Evolutionary conservation across 2,113 vertebrate species (phyloP).

Genomic region (Pycnonotus jocosus): DNA sequence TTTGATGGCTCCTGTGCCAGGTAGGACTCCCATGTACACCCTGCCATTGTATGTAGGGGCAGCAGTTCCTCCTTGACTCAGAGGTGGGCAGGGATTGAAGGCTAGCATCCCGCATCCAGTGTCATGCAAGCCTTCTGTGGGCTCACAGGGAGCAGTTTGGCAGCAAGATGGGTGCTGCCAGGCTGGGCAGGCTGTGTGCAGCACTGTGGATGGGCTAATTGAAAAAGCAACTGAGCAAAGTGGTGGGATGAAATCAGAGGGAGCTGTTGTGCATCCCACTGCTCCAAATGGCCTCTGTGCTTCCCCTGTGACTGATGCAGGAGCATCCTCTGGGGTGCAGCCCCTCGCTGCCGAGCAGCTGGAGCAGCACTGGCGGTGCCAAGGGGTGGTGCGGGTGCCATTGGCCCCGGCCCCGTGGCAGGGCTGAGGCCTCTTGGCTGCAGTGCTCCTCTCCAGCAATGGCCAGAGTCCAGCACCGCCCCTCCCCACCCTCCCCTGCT

Average conservation of each 20-base stretch:
- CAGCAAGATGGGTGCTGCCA: background rate
- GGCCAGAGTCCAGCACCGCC: slow-evolving; percentile 30
- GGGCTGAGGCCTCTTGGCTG: slow-evolving; percentile 14
- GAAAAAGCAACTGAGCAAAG: background rate
- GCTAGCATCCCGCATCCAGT: background rate
- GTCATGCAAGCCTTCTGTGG: background rate
- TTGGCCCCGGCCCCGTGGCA: background rate
- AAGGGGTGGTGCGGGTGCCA: background rate
- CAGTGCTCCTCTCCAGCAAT: background rate
- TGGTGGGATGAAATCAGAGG: background rate
- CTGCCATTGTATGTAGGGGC: rapidly evolving
- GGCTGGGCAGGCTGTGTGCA: background rate
- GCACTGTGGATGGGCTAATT: rapidly evolving
- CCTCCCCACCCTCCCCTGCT: background rate
- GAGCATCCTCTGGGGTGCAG: background rate
- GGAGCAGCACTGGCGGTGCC: rapidly evolving
- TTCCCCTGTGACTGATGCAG: background rate
- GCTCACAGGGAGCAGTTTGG: background rate
- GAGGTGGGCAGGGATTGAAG: background rate
- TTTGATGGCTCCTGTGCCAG: background rate
- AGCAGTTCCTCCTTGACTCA: rapidly evolving
- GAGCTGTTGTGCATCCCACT: background rate
- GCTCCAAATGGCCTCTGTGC: rapidly evolving
- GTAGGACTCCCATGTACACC: background rate
- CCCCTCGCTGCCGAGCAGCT: background rate